phyloP scores from a whole-genome alignment of 1,140 invertebrate genomes.

The Trichonephila inaurata region DNA sequence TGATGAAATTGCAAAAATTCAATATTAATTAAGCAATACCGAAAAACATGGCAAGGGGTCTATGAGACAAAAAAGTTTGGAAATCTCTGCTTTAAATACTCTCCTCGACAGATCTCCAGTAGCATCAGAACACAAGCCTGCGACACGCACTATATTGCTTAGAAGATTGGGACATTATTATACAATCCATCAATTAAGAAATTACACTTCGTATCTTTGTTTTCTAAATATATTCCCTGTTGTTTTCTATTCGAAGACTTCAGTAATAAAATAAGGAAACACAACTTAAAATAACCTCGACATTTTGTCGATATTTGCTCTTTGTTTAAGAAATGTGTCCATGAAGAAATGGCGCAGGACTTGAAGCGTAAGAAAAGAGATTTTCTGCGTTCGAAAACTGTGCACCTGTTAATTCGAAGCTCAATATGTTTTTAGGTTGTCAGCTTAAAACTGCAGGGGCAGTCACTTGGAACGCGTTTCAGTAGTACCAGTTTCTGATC shows the following conservation, averaged over 20 bases:
- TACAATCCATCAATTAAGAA: too few relatives aligned
- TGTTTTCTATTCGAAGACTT: background rate
- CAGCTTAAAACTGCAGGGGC: background rate
- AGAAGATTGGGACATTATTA: too few relatives aligned
- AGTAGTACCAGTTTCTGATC: background rate
- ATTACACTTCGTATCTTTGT: too few relatives aligned
- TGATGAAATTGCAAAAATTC: too few relatives aligned
- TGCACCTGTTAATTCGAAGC: background rate
- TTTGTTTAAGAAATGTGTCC: background rate
- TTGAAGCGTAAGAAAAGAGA: background rate
- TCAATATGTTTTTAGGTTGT: constrained; percentile 13
- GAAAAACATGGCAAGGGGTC: too few relatives aligned
- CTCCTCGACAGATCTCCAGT: too few relatives aligned
- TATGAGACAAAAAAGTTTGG: too few relatives aligned
- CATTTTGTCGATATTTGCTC: background rate
- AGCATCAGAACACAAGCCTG: too few relatives aligned
- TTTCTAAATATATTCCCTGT: too few relatives aligned
- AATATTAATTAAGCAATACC: too few relatives aligned
- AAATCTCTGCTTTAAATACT: too few relatives aligned
- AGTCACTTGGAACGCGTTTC: background rate
- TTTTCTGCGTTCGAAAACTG: background rate
- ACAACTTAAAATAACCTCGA: background rate
- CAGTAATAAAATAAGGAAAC: background rate
- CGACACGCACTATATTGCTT: too few relatives aligned
- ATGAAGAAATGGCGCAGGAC: background rate